phyloP scores from a whole-genome alignment of 2,888 invertebrate species.

The Drosophila affinis region DNA sequence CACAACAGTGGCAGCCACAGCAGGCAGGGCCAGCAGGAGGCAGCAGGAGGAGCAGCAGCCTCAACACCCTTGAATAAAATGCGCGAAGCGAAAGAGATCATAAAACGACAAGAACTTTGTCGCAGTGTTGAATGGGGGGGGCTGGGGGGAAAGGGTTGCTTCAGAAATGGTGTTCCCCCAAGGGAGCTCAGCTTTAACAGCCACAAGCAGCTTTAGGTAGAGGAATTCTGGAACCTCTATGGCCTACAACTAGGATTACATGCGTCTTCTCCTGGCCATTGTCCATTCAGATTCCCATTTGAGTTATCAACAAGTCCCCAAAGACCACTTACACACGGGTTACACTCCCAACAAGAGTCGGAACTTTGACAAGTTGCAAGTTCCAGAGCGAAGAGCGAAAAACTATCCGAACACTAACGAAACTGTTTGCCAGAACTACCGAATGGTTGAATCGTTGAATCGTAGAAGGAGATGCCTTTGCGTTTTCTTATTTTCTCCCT shows the following conservation, averaged over 20 bases:
- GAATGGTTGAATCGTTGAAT: background rate
- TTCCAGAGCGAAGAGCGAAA: constrained; percentile 1
- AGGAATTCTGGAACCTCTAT: background rate
- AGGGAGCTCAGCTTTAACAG: background rate
- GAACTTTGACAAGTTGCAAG: background rate
- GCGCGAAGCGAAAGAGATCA: constrained; percentile 31
- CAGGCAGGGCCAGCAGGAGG: background rate
- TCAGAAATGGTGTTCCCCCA: constrained; percentile 29
- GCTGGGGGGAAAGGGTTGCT: constrained; percentile 4
- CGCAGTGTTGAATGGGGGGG: background rate
- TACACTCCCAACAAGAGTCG: background rate
- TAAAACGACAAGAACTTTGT: constrained; percentile 32
- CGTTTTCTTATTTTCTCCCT: background rate
- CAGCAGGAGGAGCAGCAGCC: constrained; percentile 21
- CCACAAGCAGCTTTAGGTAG: background rate
- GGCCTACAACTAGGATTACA: background rate
- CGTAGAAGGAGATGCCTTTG: background rate
- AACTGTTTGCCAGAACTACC: constrained; percentile 42
- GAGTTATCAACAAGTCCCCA: background rate
- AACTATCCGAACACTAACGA: constrained; percentile 25
- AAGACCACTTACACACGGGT: background rate
- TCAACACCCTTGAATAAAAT: constrained; percentile 37
- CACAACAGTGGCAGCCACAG: background rate
- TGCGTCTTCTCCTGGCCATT: background rate
- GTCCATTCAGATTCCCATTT: background rate